Evolutionary conservation across 2,113 vertebrate species (phyloP), one percentile per base, ranked within the genome.

Genomic region (Mola mola): DNA sequence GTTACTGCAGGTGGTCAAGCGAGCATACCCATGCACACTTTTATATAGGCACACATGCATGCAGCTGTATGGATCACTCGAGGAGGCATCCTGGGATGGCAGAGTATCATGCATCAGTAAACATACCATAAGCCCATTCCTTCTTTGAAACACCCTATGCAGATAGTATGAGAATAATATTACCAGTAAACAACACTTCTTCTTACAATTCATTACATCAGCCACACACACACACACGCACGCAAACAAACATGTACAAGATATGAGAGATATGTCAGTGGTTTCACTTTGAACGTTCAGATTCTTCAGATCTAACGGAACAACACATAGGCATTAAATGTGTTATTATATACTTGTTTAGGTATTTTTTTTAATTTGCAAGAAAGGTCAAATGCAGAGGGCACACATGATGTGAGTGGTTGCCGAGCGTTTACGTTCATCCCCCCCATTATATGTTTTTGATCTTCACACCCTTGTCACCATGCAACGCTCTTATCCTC

Each of bases 151-250:
- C 8, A 22, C 26, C 19, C 36, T 38, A 62, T 67, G 65, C 43
- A 72, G 62, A 77, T 49, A 57, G 64, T 28, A 34, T 57, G 61
- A 60, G 52, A 37, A 42, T 12, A 21, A 29, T 47, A 65, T 75
- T 59, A 53, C 59, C 42, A 75, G 66, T 57, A 74, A 81, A 79
- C 66, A 78, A 73, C 75, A 44, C 49, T 25, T 64, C 51, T 36
- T 60, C 72, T 89, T 89, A 75, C 84, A 65, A 49, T 53, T 71
- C 52, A 67, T 89, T 88, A 65, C 88, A 88, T 89, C 88, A 88
- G 71, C 70, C 21, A 10, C 49, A 25, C 53, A 69, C 68, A 65
- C 42, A 50, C 57, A 46, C 48, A 43, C 72, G 50, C 63, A 44
- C 41, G 44, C 57, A 48, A 42, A 43, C 66, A 46, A 56, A 52